Evolutionary conservation across 1,140 invertebrate genomes (phyloP).

Genomic region (Dreissena rostriformis): DNA sequence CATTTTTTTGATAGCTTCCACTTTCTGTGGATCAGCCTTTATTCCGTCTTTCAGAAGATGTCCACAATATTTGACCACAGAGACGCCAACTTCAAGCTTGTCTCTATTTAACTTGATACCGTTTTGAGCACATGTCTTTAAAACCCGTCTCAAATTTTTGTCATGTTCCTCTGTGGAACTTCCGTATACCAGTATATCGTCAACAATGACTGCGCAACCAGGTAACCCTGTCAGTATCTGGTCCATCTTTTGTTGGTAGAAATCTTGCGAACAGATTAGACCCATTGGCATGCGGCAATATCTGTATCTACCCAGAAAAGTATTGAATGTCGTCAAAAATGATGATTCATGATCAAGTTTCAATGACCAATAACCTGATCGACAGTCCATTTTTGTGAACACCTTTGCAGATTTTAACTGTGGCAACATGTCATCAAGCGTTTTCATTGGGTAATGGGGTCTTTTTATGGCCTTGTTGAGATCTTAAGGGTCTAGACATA

Average conservation of each 20-base stretch:
- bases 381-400: not conserved
- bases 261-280: not conserved
- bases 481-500: constrained; percentile 17
- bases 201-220: not conserved
- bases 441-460: constrained; percentile 20
- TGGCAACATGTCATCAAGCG: constrained; percentile 1
- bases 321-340: constrained; percentile 70
- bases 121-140: no score
- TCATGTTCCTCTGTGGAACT: constrained; percentile 3
- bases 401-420: not conserved
- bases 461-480: constrained; percentile 9
- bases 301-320: constrained; percentile 66
- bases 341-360: constrained; percentile 19
- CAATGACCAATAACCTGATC: constrained; percentile 14
- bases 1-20: not conserved
- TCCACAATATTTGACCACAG: constrained; percentile 8
- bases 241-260: not conserved
- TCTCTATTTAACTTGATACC: constrained; percentile 8
- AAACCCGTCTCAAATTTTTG: constrained; percentile 13
- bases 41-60: not conserved
- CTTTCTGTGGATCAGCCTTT: not conserved
- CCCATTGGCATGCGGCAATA: not conserved
- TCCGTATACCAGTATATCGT: constrained; percentile 3
- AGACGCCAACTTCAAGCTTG: constrained; percentile 2
- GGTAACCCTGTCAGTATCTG: not conserved